phyloP scores from a whole-genome alignment of 2,797 vertebrate species.

The Pyrocephalus nanus region DNA sequence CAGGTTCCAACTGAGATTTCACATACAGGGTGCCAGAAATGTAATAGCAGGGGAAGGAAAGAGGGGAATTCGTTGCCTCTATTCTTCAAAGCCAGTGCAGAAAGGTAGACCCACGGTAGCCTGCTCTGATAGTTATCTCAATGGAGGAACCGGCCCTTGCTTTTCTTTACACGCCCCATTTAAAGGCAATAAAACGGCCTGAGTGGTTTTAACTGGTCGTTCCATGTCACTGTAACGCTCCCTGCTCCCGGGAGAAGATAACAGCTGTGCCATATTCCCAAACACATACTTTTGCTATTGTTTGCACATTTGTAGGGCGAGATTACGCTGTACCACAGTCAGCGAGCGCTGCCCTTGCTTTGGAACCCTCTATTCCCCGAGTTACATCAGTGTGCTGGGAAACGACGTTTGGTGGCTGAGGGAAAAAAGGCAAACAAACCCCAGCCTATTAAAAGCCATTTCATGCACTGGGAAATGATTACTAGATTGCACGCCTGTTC shows the following conservation, averaged over 20 bases:
- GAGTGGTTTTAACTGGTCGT: constrained; percentile 36
- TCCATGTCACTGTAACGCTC: constrained; percentile 36
- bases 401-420: not conserved
- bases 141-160: not conserved
- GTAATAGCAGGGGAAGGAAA: not conserved
- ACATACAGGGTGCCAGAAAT: constrained; percentile 35
- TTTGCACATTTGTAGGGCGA: constrained; percentile 48
- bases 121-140: constrained; percentile 32
- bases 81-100: constrained; percentile 24
- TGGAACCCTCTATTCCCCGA: constrained; percentile 29
- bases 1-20: constrained; percentile 23
- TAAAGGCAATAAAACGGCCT: constrained; percentile 3
- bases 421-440: not conserved
- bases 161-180: constrained; percentile 38
- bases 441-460: constrained; percentile 26
- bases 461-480: constrained; percentile 29
- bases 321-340: not conserved
- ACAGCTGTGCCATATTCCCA: constrained; percentile 63
- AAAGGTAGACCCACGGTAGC: not conserved
- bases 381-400: constrained; percentile 14
- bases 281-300: constrained; percentile 64
- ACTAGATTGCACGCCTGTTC: constrained; percentile 32
- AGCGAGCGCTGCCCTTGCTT: not conserved
- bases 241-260: constrained; percentile 43
- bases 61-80: constrained; percentile 23